Base-by-base conservation (phyloP, 35 echinoderm and acorn worm genomes). In the Lytechinus variegatus region DNA sequence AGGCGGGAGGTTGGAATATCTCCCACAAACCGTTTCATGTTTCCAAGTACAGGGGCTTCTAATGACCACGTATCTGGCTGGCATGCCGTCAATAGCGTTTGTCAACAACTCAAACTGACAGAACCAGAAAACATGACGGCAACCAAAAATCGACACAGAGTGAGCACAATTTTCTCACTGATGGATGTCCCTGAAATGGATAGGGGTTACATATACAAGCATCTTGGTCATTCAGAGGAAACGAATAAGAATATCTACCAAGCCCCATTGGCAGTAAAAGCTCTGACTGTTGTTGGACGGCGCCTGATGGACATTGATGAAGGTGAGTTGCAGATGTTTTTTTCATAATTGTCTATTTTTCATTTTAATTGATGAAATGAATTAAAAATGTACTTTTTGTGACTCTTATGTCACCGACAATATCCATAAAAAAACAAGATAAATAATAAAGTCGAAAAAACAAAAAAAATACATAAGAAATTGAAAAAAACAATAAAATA, bases 221-320 rank as follows among this genome's bases (percentile, higher is more conserved):
- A 97, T 89, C 86, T 97, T 54, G 95, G 95, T 27, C 97, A 97
- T 52, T 91, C 72, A 9, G 95, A 95, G 91, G 95, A 96, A 28
- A 97, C 94, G 0, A 97, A 97, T 53, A 92, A 29, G 13, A 51
- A 96, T 52, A 96, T 97, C 14, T 97, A 97, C 19, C 95, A 97
- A 52, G 94, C 95, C 9, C 97, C 97, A 16, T 61, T 97, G 52
- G 97, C 94, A 1, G 9, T 97, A 9, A 89, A 89, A 13, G 87
- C 87, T 8, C 3, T 89, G 24, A 89, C 87, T 9, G 87, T 89
- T 8, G 87, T 89, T 1, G 87, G 87, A 89, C 6, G 14, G 21
- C 6, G 87, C 6, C 24, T 89, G 87, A 89, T 89, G 87, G 6
- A 89, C 14, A 89, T 89, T 9, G 58, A 61, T 89, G 87, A 89